These are phyloP conservation scores for Rhodophaea formosa DNA, from an alignment of 2,888 invertebrate genomes.

Conservation along the genomic window DNA sequence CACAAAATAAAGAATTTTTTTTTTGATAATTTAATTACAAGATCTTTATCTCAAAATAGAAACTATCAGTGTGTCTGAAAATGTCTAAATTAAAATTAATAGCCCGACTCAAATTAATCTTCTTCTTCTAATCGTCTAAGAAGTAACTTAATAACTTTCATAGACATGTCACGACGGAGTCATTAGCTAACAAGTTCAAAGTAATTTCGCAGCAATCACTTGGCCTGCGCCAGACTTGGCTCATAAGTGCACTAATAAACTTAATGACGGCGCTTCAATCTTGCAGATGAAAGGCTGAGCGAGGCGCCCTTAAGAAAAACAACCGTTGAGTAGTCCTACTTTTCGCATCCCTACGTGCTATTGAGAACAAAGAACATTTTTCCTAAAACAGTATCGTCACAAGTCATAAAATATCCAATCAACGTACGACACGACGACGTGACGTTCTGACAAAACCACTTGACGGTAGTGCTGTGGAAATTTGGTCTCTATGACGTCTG, in stretches of 20 bases:
- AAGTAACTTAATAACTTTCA: background rate
- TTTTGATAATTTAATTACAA: too few species aligned
- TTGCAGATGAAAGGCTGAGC: slow-evolving; percentile 13
- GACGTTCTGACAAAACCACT: slow-evolving; percentile 24
- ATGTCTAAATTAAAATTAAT: background rate
- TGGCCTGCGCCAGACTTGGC: background rate
- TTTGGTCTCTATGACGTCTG: slow-evolving; percentile 20
- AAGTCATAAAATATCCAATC: slow-evolving; percentile 43
- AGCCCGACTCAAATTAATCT: background rate
- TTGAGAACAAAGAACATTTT: slow-evolving; percentile 27
- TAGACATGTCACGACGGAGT: background rate
- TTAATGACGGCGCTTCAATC: slow-evolving; percentile 14
- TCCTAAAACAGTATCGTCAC: slow-evolving; percentile 21
- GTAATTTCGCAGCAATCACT: background rate
- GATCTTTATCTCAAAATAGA: too few species aligned
- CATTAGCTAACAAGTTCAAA: slow-evolving; percentile 2
- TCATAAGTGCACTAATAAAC: slow-evolving; percentile 17
- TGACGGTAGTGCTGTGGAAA: slow-evolving; percentile 16
- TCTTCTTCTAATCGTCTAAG: too few species aligned
- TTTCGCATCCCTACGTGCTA: slow-evolving; percentile 17
- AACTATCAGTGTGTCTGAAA: too few species aligned
- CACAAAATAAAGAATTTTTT: too few species aligned
- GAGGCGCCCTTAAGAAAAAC: slow-evolving; percentile 9
- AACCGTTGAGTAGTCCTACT: background rate
- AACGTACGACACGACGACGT: slow-evolving; percentile 37